A percentile compares a stretch with the other conserved stretches of the same genome.
These are phyloP conservation scores for Colossoma macropomum DNA, from an alignment of 2,113 vertebrate genomes.

Conservation along the genomic window DNA sequence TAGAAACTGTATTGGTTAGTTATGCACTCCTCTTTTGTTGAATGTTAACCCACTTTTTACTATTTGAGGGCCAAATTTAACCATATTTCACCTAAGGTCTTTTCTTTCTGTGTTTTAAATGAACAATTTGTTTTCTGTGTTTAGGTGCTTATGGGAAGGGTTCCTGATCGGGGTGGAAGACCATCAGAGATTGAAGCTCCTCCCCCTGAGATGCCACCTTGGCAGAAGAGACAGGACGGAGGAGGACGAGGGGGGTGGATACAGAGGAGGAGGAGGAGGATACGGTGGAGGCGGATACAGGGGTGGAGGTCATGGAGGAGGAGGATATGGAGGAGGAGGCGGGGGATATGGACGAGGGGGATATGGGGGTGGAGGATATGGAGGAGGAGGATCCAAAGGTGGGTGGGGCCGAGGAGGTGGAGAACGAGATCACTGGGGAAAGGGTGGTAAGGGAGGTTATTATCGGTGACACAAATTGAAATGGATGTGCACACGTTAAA, in stretches of 20 bases:
- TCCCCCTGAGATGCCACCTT: conserved; percentile 92
- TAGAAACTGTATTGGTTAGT: no score
- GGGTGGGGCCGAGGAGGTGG: no score
- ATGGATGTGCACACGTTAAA: neutral
- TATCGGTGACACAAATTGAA: conserved; percentile 5
- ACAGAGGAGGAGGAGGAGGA: conserved; percentile 64
- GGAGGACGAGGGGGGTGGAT: conserved; percentile 75
- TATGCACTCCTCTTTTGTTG: no score
- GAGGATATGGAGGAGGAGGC: conserved; percentile 62
- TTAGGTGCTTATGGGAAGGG: conserved; percentile 94
- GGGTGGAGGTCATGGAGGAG: conserved; percentile 60
- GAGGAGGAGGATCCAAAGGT: conserved; percentile 48
- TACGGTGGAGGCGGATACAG: conserved; percentile 66
- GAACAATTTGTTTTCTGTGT: neutral
- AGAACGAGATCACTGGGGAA: conserved; percentile 41
- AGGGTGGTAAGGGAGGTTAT: conserved; percentile 28
- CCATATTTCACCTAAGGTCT: neutral
- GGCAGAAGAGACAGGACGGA: conserved; percentile 91
- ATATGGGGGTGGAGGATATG: conserved; percentile 63
- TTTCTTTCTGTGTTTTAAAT: neutral
- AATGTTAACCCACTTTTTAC: no score
- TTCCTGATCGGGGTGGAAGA: conserved; percentile 93
- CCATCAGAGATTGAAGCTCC: conserved; percentile 92
- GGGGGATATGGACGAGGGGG: conserved; percentile 70
- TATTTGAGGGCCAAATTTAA: no score